Evolutionary conservation across 1,140 invertebrate genomes (phyloP), one percentile per base, ranked within the genome.

Genomic region (Drosophila parvula): DNA sequence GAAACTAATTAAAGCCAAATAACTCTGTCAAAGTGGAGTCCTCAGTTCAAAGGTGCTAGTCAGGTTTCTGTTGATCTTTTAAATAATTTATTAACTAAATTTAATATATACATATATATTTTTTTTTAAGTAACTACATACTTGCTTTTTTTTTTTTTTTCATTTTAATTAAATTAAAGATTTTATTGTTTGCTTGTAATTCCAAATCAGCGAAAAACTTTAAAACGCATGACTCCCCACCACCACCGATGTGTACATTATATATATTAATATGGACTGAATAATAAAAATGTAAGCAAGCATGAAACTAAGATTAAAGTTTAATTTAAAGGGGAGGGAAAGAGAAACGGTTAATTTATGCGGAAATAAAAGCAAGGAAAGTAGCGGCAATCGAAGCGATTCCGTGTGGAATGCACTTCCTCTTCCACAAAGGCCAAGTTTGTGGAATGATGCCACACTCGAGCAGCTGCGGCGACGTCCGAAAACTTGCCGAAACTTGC

Each of bases 401-500:
- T 62, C 18, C 28, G 12, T 32, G 36, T 14, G 38, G 40, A 32
- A 28, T 45, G 63, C 60, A 67, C 16, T 64, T 50, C 8, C 32
- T 32, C 7, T 2, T 14, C 16, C 58, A 22, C 22, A 22, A 71
- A 60, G 55, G 38, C 55, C 45, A 73, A 73, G 55, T 60, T 58
- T 32, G 30, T n/a, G 57, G 38, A 32, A 22, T 34, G 30, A 56
- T 61, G 48, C 11, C 64, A 62, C 28, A 62, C 28, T 36, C 40
- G 32, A 18, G 43, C 62, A 47, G 41, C 22, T 40, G 32, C n/a
- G 8, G 28, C 28, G 2, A 14, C 18, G 34, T n/a, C n/a, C n/a
- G n/a, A 12, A 67, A 79, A 74, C 48, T 58, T 59, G 48, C 22
- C 28, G n/a, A 38, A 81, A 78, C 58, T 73, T 68, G 58, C 41